Evolutionary conservation across 2,797 vertebrate species (phyloP), one percentile per base, ranked within the genome.

Genomic region (Acanthiza pusilla): DNA sequence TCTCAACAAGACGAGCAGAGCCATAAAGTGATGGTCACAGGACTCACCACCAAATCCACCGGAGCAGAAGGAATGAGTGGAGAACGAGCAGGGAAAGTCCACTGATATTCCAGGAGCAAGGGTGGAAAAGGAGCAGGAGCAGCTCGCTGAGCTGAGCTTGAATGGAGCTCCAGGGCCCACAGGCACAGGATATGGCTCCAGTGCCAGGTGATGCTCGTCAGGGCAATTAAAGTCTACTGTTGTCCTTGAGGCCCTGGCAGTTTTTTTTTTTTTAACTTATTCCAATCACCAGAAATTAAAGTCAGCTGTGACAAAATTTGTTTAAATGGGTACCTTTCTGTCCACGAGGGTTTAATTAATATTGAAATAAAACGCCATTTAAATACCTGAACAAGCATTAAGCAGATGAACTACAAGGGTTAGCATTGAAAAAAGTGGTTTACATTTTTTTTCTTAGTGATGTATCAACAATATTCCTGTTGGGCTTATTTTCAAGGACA

Each of bases 41-140:
- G 4, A 23, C 5, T 19, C 71, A 54, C 21, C 78, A 81, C 27
- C 20, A 53, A 5, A 15, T 1, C 22, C 16, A 13, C 3, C 1
- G 0, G 7, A 78, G 17, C 10, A 73, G 10, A 55, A 63, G 3
- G 4, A 78, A 71, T 0, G 0, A 62, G 1, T 12, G 7, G 3
- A 8, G 1, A 4, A 2, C 2, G 0, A 14, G 3, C 23, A 25
- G 1, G 0, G 2, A 68, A 68, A 29, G 4, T 4, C 9, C 20
- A 3, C 2, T 1, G 1, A 47, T 1, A 4, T 0, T 11, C 1
- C 4, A 47, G 5, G 1, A 67, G 1, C 2, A 77, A 1, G 0
- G 3, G 29, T 36, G 0, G 3, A 70, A 2, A 3, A 0, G 13
- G 0, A 0, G 0, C 5, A 53, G 1, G 3, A n/a, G 0, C 2